phyloP scores from a whole-genome alignment of 35 echinoderm and acorn worm genomes.

The Apostichopus californicus region DNA sequence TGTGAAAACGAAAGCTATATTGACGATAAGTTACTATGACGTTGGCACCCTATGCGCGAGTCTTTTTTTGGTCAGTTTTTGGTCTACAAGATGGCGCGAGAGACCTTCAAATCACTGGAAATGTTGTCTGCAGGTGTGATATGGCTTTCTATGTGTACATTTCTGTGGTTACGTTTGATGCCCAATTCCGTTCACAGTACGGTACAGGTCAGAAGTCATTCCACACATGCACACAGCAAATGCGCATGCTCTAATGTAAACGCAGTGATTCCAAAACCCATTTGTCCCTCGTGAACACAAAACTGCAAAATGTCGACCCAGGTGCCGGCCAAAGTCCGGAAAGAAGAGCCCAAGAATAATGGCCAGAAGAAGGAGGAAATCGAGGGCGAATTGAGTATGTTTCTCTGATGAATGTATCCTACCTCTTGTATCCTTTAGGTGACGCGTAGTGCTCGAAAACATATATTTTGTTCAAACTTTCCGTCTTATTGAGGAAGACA shows the following conservation, averaged over 20 bases:
- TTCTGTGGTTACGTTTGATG: background rate
- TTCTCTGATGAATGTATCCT: background rate
- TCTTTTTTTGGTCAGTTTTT: too few relatives aligned
- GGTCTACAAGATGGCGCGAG: too few relatives aligned
- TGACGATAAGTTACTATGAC: too few relatives aligned
- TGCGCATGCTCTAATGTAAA: constrained; percentile 42
- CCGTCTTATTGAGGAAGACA: constrained; percentile 38
- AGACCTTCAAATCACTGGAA: too few relatives aligned
- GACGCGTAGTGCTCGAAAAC: background rate
- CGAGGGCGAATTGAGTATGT: constrained; percentile 47
- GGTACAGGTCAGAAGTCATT: constrained; percentile 15
- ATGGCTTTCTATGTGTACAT: too few relatives aligned
- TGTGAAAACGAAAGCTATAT: too few relatives aligned
- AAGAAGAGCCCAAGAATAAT: constrained; percentile 97
- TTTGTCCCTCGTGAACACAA: constrained; percentile 71
- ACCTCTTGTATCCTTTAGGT: background rate
- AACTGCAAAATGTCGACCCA: constrained; percentile 93
- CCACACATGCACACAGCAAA: background rate
- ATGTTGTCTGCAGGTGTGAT: too few relatives aligned
- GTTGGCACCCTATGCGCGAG: too few relatives aligned
- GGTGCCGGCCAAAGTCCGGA: constrained; percentile 96
- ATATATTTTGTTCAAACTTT: constrained; percentile 18
- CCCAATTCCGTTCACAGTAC: background rate
- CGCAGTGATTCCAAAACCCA: constrained; percentile 45
- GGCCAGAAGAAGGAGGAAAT: constrained; percentile 90